These are phyloP conservation scores for Odontomyia ornata DNA, from an alignment of 2,888 invertebrate species.

Conservation along the genomic window DNA sequence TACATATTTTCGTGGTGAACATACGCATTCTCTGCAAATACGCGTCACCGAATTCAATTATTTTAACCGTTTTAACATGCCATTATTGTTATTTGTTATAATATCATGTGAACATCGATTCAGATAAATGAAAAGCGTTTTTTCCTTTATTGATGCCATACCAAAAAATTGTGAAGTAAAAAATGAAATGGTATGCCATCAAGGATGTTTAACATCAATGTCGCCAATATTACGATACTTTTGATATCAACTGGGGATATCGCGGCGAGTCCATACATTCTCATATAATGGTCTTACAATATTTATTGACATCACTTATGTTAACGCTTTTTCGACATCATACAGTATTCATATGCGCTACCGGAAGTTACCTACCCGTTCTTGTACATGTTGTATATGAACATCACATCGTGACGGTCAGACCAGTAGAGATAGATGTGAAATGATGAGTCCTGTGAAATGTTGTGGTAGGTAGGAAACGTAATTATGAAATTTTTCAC, in stretches of 20 bases:
- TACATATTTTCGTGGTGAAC: no score
- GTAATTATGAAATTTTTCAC: slow-evolving; percentile 9
- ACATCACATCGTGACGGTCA: no score
- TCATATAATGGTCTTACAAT: no score
- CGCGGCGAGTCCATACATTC: no score
- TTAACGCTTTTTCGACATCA: not conserved
- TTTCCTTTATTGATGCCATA: not conserved
- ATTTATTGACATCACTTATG: not conserved
- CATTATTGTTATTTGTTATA: not conserved
- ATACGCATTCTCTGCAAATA: not conserved
- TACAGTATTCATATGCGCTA: no score
- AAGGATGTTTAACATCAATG: not conserved
- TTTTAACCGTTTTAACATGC: not conserved
- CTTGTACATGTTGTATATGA: no score
- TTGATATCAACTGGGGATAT: not conserved
- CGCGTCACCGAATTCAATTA: not conserved
- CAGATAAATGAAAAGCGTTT: no score
- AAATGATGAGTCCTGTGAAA: not conserved
- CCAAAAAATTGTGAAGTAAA: not conserved
- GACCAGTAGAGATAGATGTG: no score
- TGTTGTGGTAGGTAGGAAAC: not conserved
- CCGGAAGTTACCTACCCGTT: no score
- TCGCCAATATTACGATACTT: not conserved
- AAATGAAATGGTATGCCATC: not conserved
- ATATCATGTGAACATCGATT: no score